Base-by-base conservation (phyloP, 2,888 invertebrate genomes). In the Ormia ochracea region DNA sequence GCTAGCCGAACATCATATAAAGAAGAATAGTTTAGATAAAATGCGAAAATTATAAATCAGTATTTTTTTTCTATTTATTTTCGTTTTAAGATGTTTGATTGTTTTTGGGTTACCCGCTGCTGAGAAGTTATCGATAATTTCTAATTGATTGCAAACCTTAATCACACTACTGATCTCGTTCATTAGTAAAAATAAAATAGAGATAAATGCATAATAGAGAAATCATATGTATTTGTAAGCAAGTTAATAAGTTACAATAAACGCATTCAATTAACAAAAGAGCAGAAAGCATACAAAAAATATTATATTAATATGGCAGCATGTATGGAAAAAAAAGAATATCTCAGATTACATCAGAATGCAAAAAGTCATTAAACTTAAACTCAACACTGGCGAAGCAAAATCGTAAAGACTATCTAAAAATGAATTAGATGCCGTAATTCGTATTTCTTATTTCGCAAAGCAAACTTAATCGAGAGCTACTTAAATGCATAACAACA, bases 401-500 rank as follows among this genome's bases (percentile, higher is more conserved):
- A 61, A 72, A 73, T 73, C 63, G 58, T 48, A 65, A 74, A 66
- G 38, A 74, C 43, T 58, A 58, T 74, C 50, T 66, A 38, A 66
- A 54, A 59, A 66, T 58, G 66, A 58, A 66, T 66, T 58, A 54
- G 56, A 28, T 73, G 54, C 38, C 33, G 48, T 31, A 43, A 45
- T n/a, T 54, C n/a, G 31, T 50, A 38, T 43, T 70, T 26, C 10
- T 31, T 9, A 28, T 52, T 21, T 70, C 19, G 19, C 12, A 48
- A 45, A 21, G 19, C 23, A 28, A 65, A 79, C 65, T 65, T 65
- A 79, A 79, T 79, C 79, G 70, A 66, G 75, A 75, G 74, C 79
- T 79, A 79, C 79, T 79, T 79, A 75, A 69, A 79, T 75, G 69
- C 59, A 75, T 79, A 72, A 79, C n/a, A n/a, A n/a, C 79, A 70